Evolutionary conservation across 1,140 invertebrate genomes (phyloP).

Genomic region (Brachionus koreanus): DNA sequence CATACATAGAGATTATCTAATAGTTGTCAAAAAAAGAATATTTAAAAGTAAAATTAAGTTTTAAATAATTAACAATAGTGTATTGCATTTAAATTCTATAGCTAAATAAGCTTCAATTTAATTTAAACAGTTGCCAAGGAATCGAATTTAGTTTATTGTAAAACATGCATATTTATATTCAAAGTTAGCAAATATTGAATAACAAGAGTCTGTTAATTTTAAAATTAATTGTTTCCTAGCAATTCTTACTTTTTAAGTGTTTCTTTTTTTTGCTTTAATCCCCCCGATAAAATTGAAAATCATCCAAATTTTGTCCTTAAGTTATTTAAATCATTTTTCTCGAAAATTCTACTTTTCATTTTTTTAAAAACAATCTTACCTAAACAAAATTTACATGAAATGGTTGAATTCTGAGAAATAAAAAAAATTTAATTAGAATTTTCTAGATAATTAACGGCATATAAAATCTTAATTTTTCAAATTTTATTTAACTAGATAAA

Average conservation of each 20-base stretch:
- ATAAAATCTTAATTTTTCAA: background rate
- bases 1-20: too few species aligned
- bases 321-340: background rate
- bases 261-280: background rate
- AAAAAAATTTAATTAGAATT: background rate
- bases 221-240: background rate
- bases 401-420: background rate
- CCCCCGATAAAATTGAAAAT: background rate
- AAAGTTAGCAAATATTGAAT: background rate
- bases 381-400: background rate
- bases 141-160: background rate
- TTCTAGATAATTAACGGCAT: background rate
- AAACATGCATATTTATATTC: conserved; percentile 1
- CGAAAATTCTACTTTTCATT: background rate
- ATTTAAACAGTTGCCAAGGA: background rate
- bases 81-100: background rate
- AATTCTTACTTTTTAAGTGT: background rate
- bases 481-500: background rate
- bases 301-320: background rate
- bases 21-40: too few species aligned
- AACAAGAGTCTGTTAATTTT: background rate
- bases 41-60: background rate
- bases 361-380: background rate
- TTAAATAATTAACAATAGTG: background rate
- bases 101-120: background rate